Percentiles rank a stretch among this genome's conserved stretches.
phyloP scores from a whole-genome alignment of 2,888 invertebrate species.

The Phaonia tiefii region DNA sequence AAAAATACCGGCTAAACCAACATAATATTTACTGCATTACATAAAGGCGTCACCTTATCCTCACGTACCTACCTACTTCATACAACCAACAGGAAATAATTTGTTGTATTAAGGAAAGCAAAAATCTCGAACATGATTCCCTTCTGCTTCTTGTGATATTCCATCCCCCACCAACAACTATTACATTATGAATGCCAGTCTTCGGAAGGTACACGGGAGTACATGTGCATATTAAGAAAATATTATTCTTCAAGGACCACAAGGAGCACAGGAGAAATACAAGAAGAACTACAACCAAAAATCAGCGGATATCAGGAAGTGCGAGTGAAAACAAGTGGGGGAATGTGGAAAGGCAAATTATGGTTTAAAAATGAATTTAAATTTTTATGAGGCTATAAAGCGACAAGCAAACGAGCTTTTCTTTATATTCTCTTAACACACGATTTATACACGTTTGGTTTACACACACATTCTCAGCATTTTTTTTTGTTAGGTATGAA shows the following conservation, averaged over 20 bases:
- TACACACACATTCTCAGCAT: neutral
- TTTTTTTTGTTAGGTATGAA: neutral
- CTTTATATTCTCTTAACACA: constrained; percentile 19
- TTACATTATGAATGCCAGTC: constrained; percentile 42
- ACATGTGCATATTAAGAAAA: constrained; percentile 14
- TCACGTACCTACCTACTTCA: constrained; percentile 7
- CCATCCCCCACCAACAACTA: neutral
- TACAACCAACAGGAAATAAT: constrained; percentile 52
- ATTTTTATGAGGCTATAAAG: constrained; percentile 59
- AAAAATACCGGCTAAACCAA: too few relatives aligned
- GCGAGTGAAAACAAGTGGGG: neutral
- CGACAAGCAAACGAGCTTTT: constrained; percentile 27
- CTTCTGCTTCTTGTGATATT: neutral
- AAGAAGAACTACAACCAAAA: too few relatives aligned
- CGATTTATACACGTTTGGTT: constrained; percentile 8
- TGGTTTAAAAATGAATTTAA: constrained; percentile 56
- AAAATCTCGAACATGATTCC: neutral
- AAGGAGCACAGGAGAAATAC: neutral
- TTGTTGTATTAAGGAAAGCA: constrained; percentile 54
- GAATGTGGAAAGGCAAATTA: constrained; percentile 22
- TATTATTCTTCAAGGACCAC: constrained; percentile 25
- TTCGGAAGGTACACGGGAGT: neutral
- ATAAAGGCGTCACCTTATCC: too few relatives aligned
- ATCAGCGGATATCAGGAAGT: too few relatives aligned
- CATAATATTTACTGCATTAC: too few relatives aligned